Evolutionary conservation across 2,113 vertebrate species (phyloP), one percentile per base, ranked within the genome.

Genomic region (Chinchilla lanigera): DNA sequence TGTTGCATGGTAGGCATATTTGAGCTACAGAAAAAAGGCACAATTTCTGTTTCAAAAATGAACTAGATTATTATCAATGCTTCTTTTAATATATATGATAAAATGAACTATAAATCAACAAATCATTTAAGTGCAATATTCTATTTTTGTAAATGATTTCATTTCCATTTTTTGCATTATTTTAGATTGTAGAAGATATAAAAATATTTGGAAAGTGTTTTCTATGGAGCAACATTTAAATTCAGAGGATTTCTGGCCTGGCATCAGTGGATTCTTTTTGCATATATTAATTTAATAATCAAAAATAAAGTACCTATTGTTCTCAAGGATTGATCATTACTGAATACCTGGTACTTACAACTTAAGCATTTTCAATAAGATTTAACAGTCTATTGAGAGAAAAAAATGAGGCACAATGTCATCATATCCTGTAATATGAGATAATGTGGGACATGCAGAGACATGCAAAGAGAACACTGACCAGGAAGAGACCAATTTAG

Each of bases 21-120:
- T 67, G 93, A 94, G 94, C 1, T 81, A 20, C n/a, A 97, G 92
- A 77, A 44, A 20, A 96, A 38, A 58, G 52, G 71, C 5, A 93
- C 63, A 12, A 69, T 96, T 95, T 94, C 95, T 95, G 20, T 33
- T 96, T 95, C 50, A 94, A 56, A 93, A 85, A 85, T 92, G 58
- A 89, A 84, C n/a, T 7, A 0, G 38, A 87, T 98, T 96, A 54
- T 78, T 97, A 82, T 96, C 16, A 82, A 38, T 91, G 61, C 71
- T 88, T 65, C 44, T 16, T 97, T 96, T 86, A n/a, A 44, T 71
- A 58, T 92, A 69, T 33, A 0, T 83, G 38, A 13, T 90, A 50
- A 0, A 0, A 26, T 89, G 33, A 69, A 30, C 28, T 86, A 91
- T 50, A 94, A 61, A 60, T 38, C 47, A 30, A 11, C 9, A 86